Evolutionary conservation across 2,797 vertebrate species (phyloP), one percentile per base, ranked within the genome.

Genomic region (Apogon talboti): DNA sequence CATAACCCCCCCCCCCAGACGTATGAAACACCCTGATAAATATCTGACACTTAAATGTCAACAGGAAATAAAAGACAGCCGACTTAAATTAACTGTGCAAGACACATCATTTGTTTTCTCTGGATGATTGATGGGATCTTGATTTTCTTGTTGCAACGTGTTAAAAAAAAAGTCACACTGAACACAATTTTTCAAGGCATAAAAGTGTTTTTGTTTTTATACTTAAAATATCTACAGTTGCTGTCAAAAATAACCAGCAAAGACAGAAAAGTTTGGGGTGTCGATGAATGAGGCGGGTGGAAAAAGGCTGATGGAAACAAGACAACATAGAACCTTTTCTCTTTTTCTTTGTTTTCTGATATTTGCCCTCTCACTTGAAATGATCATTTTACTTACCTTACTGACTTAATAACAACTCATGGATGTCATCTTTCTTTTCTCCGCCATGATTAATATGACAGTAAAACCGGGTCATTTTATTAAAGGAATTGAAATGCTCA

Each of bases 1-100:
- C 40, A 18, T 16, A 41, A 0, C 1, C 38, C 45, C 15, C 6
- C 24, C 0, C 0, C 21, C 21, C 21, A 24, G 2, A 5, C 2
- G 13, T n/a, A 14, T 30, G 37, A 54, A 54, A 54, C 10, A 13
- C 15, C n/a, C 42, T 19, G 21, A 42, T 61, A 12, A 42, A 61
- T 7, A 33, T 50, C n/a, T 19, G 35, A 8, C 42, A 11, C 41
- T 61, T 41, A 71, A 59, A 65, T 14, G 49, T 66, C 24, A 59
- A 28, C 44, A 44, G 55, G 55, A 66, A 43, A 19, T 38, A 42
- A 54, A 43, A 66, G 24, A 54, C 19, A 11, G 10, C 43, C 7
- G 50, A 44, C 24, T 14, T 28, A 19, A 11, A 54, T 40, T 66
- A 14, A n/a, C 0, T 7, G 8, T 13, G 28, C 10, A 7, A 28